Evolutionary conservation across 2,113 vertebrate genomes (phyloP).

Genomic region (Triplophysa siluroides): DNA sequence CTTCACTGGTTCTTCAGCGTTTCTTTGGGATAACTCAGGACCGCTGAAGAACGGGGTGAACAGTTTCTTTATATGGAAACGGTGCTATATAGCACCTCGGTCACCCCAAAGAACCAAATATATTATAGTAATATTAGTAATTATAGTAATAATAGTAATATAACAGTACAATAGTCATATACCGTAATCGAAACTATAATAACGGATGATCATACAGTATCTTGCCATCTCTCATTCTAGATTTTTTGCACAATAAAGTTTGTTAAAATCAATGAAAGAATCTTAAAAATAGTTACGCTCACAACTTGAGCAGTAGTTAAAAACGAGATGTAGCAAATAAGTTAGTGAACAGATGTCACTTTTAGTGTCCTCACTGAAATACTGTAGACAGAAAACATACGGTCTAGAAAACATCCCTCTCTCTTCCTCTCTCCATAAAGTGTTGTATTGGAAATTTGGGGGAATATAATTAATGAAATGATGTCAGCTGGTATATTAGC

Average conservation of each 20-base stretch:
- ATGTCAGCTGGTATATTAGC: background rate
- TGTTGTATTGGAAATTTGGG: background rate
- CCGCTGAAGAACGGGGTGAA: no score
- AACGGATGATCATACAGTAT: background rate
- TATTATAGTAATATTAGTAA: no score
- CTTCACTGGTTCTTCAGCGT: no score
- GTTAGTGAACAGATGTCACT: background rate
- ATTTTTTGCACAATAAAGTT: background rate
- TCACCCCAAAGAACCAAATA: no score
- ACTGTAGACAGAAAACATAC: background rate
- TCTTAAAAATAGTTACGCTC: background rate
- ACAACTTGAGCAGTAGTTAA: background rate
- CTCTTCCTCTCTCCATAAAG: slow-evolving; percentile 3
- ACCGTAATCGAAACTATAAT: background rate
- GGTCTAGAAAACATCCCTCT: background rate
- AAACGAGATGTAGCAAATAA: background rate
- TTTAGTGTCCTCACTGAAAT: background rate
- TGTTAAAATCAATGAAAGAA: background rate
- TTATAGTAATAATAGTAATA: no score
- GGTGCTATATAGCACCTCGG: no score
- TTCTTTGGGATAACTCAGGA: no score
- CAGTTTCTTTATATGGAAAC: no score
- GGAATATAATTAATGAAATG: slow-evolving; percentile 7
- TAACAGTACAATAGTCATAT: no score
- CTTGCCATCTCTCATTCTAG: background rate